These are phyloP conservation scores for Alsophila aescularia DNA, from an alignment of 2,888 invertebrate genomes.

Conservation along the genomic window DNA sequence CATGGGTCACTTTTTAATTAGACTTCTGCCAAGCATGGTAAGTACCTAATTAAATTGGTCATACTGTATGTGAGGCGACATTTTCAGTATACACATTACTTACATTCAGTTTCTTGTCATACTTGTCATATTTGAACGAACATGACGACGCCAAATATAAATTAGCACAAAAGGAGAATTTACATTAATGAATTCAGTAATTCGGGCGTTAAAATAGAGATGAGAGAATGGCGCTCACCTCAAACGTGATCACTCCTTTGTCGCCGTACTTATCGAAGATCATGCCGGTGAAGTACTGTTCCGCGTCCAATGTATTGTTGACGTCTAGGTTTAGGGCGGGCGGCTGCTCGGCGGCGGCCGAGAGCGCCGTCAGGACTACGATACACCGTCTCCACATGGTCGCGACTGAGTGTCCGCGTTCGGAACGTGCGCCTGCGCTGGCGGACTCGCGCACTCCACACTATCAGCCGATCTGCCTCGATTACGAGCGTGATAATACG, in stretches of 20 bases:
- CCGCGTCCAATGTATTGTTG: slow-evolving; percentile 66
- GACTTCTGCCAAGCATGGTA: background rate
- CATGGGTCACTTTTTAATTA: background rate
- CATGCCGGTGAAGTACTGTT: slow-evolving; percentile 79
- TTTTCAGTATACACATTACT: background rate
- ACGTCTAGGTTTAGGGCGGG: slow-evolving; percentile 34
- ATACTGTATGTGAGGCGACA: background rate
- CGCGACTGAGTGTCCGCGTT: slow-evolving; percentile 58
- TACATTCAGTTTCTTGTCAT: too few relatives aligned
- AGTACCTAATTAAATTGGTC: background rate
- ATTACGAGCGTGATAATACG: slow-evolving; percentile 58
- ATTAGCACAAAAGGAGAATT: slow-evolving; percentile 3
- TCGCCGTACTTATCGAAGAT: slow-evolving; percentile 85
- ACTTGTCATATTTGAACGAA: background rate
- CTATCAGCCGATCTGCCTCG: slow-evolving; percentile 66
- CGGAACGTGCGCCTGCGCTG: slow-evolving; percentile 49
- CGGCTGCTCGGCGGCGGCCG: slow-evolving; percentile 40
- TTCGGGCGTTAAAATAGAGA: background rate
- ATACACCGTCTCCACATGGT: slow-evolving; percentile 69
- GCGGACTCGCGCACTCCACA: slow-evolving; percentile 58
- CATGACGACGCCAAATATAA: slow-evolving; percentile 1
- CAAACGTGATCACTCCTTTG: slow-evolving; percentile 82
- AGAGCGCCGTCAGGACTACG: slow-evolving; percentile 61
- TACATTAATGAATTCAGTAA: slow-evolving; percentile 12
- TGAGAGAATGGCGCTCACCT: slow-evolving; percentile 63